These are phyloP conservation scores for Chelon auratus DNA, from an alignment of 2,797 vertebrate genomes.

Conservation along the genomic window DNA sequence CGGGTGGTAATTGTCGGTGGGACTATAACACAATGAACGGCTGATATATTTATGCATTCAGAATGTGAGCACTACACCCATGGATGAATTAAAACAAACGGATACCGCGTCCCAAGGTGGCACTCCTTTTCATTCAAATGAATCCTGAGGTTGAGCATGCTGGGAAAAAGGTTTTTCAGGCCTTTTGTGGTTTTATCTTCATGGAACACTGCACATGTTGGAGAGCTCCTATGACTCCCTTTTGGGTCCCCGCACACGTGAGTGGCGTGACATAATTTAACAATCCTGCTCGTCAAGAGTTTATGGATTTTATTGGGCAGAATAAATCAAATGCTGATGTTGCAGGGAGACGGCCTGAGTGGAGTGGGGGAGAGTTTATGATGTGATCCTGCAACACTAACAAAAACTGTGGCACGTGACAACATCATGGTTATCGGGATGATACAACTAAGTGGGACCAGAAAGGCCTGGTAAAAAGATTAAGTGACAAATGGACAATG, in stretches of 20 bases:
- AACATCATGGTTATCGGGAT: not conserved
- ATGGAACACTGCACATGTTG: not conserved
- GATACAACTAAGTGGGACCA: not conserved
- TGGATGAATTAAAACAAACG: constrained; percentile 18
- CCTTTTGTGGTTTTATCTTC: not conserved
- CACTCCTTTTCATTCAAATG: constrained; percentile 13
- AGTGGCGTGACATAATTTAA: not conserved
- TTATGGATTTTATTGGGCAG: not conserved
- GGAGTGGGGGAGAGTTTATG: no score
- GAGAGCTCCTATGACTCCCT: not conserved
- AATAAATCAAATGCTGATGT: not conserved
- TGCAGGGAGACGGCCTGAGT: not conserved
- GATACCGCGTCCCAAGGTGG: constrained; percentile 6
- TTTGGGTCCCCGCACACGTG: not conserved
- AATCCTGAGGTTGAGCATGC: not conserved
- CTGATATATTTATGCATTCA: constrained; percentile 11
- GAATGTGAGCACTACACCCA: not conserved
- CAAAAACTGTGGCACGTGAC: not conserved
- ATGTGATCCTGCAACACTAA: not conserved
- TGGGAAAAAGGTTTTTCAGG: not conserved
- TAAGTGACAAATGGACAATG: not conserved
- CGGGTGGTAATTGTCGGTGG: not conserved
- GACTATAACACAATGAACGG: not conserved
- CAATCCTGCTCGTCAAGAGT: not conserved
- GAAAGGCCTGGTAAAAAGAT: constrained; percentile 4